Evolutionary conservation across 37 sponge, comb jelly and placozoan species (phyloP).

Genomic region (Diacarnus erythraeanus): DNA sequence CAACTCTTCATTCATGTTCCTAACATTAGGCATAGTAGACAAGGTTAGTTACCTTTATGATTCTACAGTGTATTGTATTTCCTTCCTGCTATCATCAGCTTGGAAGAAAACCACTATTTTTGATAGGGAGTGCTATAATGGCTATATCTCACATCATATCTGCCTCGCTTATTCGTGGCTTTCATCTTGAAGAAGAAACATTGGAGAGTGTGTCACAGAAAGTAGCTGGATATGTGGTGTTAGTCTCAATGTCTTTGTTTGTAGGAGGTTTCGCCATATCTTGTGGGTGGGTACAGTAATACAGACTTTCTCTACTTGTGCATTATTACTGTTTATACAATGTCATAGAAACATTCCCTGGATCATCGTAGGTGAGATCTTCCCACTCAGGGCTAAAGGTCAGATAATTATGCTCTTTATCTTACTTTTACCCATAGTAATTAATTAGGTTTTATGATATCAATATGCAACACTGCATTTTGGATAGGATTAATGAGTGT

Average conservation of each 20-base stretch:
- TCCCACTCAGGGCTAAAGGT: not conserved
- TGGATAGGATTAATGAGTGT: conserved; percentile 61
- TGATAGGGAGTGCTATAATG: not conserved
- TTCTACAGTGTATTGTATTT: not conserved
- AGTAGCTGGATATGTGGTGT: not conserved
- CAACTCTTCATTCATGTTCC: not conserved
- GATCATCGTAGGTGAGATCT: not conserved
- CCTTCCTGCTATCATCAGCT: not conserved
- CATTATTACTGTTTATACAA: too few relatives aligned
- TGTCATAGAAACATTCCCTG: not conserved
- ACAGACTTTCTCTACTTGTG: too few relatives aligned
- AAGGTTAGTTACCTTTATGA: not conserved
- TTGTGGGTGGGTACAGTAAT: conserved; percentile 1
- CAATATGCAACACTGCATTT: conserved; percentile 58
- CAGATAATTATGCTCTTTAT: too few relatives aligned
- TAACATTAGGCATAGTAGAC: not conserved
- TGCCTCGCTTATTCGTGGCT: not conserved
- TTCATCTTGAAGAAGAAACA: not conserved
- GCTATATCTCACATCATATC: not conserved
- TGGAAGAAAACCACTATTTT: conserved; percentile 8
- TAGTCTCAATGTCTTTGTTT: not conserved
- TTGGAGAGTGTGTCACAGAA: not conserved
- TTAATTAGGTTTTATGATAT: conserved; percentile 36
- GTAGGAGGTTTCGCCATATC: not conserved
- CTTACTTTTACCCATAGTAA: too few relatives aligned